Conservation (phyloP, 2,797 vertebrate species). For the Limnodromus scolopaceus region DNA sequence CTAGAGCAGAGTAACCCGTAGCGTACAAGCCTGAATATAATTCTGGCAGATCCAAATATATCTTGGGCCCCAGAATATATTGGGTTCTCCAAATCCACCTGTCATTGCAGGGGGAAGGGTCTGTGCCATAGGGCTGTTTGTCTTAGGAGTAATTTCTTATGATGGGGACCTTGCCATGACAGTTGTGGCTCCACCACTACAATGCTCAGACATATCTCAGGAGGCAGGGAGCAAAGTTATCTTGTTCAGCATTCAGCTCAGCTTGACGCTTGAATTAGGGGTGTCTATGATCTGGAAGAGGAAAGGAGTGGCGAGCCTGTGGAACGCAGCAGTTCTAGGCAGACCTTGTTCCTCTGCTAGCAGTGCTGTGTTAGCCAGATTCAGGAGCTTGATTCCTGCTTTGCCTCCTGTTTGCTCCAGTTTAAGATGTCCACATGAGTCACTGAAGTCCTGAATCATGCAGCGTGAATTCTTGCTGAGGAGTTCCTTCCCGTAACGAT, state of each 20-base stretch:
- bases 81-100: neutral
- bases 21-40: neutral
- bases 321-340: rapidly evolving
- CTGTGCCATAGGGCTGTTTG: neutral
- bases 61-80: neutral
- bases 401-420: neutral
- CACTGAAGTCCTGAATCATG: neutral
- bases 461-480: neutral
- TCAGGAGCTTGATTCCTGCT: neutral
- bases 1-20: neutral
- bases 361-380: neutral
- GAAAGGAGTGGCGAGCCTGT: rapidly evolving
- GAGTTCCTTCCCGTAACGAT: neutral
- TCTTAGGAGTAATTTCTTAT: neutral
- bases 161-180: neutral
- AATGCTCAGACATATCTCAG: neutral
- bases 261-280: neutral
- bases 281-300: neutral
- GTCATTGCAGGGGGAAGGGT: neutral
- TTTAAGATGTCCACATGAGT: neutral
- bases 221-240: neutral
- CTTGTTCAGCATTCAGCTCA: neutral
- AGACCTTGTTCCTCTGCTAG: neutral
- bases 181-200: neutral
- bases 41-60: neutral